Evolutionary conservation across 1,140 invertebrate genomes (phyloP).

Genomic region (Marisa cornuarietis): DNA sequence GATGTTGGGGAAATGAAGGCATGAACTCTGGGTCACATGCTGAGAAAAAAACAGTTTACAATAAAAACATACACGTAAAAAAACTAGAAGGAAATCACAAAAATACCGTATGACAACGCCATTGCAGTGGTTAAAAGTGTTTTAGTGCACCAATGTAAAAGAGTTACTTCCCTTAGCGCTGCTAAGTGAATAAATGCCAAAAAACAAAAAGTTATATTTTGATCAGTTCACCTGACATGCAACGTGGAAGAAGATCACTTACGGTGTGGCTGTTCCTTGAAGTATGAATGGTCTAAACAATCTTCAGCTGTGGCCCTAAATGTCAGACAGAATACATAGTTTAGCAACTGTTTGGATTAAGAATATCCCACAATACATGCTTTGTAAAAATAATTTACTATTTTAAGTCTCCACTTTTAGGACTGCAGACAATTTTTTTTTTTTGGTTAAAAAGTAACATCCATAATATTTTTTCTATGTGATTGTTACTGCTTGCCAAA

Average conservation of each 20-base stretch:
- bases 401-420: no score
- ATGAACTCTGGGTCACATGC: constrained; percentile 95
- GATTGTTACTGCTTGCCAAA: no score
- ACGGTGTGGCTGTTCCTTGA: constrained; percentile 93
- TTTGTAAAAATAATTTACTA: no score
- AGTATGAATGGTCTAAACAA: constrained; percentile 94
- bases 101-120: not conserved
- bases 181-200: no score
- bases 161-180: no score
- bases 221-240: no score
- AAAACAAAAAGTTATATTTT: no score
- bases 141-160: not conserved
- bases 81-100: not conserved
- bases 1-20: constrained; percentile 96
- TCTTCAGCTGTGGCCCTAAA: constrained; percentile 89
- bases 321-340: constrained; percentile 21
- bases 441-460: no score
- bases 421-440: no score
- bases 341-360: not conserved
- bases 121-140: not conserved
- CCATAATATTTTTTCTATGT: no score
- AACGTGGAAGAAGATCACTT: constrained; percentile 67
- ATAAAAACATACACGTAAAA: not conserved
- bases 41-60: constrained; percentile 66
- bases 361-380: no score